Conservation (phyloP, 2,888 invertebrate species). For the Chrysotoxum bicinctum region DNA sequence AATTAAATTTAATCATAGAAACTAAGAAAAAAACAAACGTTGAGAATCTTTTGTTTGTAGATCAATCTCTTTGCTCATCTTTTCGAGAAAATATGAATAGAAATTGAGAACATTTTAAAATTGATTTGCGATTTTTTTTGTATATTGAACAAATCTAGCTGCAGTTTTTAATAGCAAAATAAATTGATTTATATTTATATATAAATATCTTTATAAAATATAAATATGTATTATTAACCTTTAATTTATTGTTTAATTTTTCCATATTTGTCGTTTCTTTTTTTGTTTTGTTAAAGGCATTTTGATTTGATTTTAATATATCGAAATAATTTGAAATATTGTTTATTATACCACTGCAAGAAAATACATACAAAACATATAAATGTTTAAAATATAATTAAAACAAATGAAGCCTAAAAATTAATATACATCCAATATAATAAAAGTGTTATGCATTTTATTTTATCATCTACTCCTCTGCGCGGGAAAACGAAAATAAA, state of each 20-base stretch:
- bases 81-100: conserved; percentile 2
- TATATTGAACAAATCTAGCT: neutral
- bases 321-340: neutral
- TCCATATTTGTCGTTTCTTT: neutral
- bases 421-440: neutral
- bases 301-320: neutral
- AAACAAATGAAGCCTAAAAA: neutral
- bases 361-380: neutral
- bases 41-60: conserved; percentile 3
- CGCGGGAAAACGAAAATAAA: neutral
- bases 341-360: neutral
- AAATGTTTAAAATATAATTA: neutral
- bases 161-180: conserved; percentile 2
- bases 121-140: conserved; percentile 2
- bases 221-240: conserved; percentile 25
- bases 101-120: neutral
- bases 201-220: conserved; percentile 5
- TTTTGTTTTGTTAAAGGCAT: neutral
- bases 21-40: neutral
- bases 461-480: neutral
- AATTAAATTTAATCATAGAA: conserved; percentile 5
- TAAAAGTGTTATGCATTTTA: conserved; percentile 18
- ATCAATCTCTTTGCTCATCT: conserved; percentile 6
- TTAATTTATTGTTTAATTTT: conserved; percentile 20
- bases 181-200: conserved; percentile 49